These are phyloP conservation scores for Ophioninae sp. DNA, from an alignment of 2,888 invertebrate genomes.

Conservation along the genomic window DNA sequence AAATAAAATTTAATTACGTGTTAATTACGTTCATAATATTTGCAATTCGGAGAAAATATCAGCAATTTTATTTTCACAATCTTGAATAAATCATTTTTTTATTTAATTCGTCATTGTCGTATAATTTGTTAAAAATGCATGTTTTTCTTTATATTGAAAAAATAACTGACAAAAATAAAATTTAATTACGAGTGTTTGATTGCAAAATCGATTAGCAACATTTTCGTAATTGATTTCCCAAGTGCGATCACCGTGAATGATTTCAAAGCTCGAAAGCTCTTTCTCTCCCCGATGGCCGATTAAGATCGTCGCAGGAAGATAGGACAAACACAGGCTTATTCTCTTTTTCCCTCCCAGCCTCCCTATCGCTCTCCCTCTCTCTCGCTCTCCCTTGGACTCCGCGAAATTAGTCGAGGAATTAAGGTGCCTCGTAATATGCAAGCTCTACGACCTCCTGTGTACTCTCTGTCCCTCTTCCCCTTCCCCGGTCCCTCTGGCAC, in stretches of 20 bases:
- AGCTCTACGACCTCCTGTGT: slow-evolving; percentile 48
- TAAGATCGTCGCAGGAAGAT: slow-evolving; percentile 53
- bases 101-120: not conserved
- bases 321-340: slow-evolving; percentile 22
- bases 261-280: slow-evolving; percentile 38
- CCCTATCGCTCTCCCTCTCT: not conserved
- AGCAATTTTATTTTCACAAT: not conserved
- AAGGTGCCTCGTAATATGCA: slow-evolving; percentile 66
- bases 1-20: not conserved
- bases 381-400: slow-evolving; percentile 13
- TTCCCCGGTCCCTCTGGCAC: slow-evolving; percentile 16
- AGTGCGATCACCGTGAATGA: not conserved
- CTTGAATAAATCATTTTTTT: not conserved
- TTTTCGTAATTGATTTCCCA: slow-evolving; percentile 1
- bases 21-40: not conserved
- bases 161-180: not conserved
- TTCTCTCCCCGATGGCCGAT: slow-evolving; percentile 47
- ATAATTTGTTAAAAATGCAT: not conserved
- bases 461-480: not conserved
- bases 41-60: too few species aligned
- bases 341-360: slow-evolving; percentile 3
- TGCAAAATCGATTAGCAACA: slow-evolving; percentile 36
- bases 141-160: not conserved
- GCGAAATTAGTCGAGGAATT: slow-evolving; percentile 72
- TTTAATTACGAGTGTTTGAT: not conserved